phyloP scores from a whole-genome alignment of 2,113 vertebrate species.

The Alethe castanea region DNA sequence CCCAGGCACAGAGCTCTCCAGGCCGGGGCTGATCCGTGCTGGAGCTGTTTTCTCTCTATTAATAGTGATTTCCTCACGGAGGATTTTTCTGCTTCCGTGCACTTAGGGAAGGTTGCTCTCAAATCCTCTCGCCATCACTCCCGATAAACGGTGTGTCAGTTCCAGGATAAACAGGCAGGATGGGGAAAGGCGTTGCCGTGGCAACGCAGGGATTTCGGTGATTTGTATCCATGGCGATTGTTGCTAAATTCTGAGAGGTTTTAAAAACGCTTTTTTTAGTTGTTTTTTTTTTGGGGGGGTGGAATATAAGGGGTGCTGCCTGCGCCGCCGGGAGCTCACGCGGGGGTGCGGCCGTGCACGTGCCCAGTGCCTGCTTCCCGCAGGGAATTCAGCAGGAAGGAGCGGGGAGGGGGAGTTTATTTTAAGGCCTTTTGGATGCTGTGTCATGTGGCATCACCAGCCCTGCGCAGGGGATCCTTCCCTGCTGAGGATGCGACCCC shows the following conservation, averaged over 20 bases:
- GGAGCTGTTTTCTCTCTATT: not conserved
- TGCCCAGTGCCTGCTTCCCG: not conserved
- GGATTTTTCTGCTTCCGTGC: slow-evolving; percentile 34
- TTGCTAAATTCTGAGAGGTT: slow-evolving; percentile 56
- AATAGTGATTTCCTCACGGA: slow-evolving; percentile 19
- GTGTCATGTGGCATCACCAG: not conserved
- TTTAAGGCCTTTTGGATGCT: not conserved
- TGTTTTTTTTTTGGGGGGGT: not conserved
- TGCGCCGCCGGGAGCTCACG: not conserved
- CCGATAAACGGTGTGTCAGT: slow-evolving; percentile 22
- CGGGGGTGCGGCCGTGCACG: not conserved
- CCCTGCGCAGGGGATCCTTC: not conserved
- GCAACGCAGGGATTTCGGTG: slow-evolving; percentile 61
- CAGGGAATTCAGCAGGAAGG: not conserved
- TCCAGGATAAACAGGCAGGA: slow-evolving; percentile 52
- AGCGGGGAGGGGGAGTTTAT: not conserved
- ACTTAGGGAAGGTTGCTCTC: slow-evolving; percentile 27
- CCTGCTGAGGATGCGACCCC: not conserved
- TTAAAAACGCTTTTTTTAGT: not conserved
- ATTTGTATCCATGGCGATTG: slow-evolving; percentile 73
- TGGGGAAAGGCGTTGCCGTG: slow-evolving; percentile 26
- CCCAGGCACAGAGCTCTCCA: fast-evolving
- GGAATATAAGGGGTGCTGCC: not conserved
- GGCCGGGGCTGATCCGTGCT: not conserved
- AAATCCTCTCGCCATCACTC: not conserved